Evolutionary conservation across 2,888 invertebrate species (phyloP).

Genomic region (Hirtodrosophila cameraria): DNA sequence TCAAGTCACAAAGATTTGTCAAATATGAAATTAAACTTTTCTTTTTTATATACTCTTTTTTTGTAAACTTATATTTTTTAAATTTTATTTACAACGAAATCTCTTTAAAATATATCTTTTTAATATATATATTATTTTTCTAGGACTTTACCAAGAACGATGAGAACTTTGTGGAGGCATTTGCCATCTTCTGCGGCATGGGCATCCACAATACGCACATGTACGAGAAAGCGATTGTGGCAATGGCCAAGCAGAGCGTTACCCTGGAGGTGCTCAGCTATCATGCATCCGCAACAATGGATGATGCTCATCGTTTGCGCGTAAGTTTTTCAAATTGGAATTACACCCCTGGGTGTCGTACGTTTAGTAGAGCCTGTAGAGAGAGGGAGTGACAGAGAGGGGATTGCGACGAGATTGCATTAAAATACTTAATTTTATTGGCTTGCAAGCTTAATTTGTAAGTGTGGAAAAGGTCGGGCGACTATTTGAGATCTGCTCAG

Average conservation of each 20-base stretch:
- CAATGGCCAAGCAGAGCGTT: conserved; percentile 98
- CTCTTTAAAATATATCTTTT: no score
- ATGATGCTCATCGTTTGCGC: conserved; percentile 94
- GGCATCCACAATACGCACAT: conserved; percentile 98
- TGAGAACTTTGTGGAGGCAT: conserved; percentile 98
- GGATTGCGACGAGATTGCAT: conserved; percentile 28
- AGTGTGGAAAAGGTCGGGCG: conserved; percentile 29
- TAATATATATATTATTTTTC: no score
- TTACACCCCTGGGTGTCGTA: conserved; percentile 39
- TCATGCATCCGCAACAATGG: conserved; percentile 95
- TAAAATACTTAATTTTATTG: conserved; percentile 69
- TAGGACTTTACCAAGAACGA: conserved; percentile 95
- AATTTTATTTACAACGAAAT: no score
- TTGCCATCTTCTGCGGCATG: conserved; percentile 98
- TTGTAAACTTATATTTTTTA: no score
- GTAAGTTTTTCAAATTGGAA: conserved; percentile 85
- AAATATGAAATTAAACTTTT: no score
- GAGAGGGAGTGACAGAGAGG: not conserved
- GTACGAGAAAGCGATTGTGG: conserved; percentile 97
- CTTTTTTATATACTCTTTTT: not conserved
- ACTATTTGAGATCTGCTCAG: conserved; percentile 28
- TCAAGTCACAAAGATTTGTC: no score
- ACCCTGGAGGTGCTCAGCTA: conserved; percentile 96
- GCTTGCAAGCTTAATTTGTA: conserved; percentile 62
- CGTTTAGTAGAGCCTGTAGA: not conserved